A percentile compares a stretch with the other conserved stretches of the same genome.
phyloP scores from a whole-genome alignment of 2,888 invertebrate genomes.

The Dolomedes plantarius region DNA sequence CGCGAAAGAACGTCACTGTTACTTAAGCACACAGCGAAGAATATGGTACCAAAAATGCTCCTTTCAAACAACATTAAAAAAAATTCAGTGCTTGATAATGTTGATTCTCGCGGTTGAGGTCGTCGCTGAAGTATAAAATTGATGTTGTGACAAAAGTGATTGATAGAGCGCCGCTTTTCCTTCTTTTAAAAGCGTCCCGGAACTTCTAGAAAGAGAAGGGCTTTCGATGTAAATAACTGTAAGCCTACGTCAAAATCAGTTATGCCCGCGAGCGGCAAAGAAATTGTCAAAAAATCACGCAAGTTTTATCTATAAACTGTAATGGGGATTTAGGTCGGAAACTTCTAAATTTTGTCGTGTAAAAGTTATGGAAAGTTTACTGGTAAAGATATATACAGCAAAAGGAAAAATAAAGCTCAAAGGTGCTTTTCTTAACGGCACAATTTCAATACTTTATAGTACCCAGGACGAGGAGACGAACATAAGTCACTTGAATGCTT shows the following conservation, averaged over 20 bases:
- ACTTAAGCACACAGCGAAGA: not conserved
- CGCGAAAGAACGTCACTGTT: slow-evolving; percentile 3
- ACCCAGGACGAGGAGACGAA: not conserved
- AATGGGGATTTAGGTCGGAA: slow-evolving; percentile 66
- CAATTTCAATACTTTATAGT: slow-evolving; percentile 45
- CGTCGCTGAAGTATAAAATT: slow-evolving; percentile 59
- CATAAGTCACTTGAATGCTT: not conserved
- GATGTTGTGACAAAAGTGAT: slow-evolving; percentile 71
- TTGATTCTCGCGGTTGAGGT: slow-evolving; percentile 62
- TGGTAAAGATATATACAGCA: slow-evolving; percentile 44
- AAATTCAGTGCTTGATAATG: slow-evolving; percentile 44
- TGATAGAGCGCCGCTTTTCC: slow-evolving; percentile 51
- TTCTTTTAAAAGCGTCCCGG: slow-evolving; percentile 27
- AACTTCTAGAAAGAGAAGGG: slow-evolving; percentile 32
- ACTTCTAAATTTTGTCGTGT: slow-evolving; percentile 58
- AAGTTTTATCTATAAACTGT: slow-evolving; percentile 65
- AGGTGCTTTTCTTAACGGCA: slow-evolving; percentile 47
- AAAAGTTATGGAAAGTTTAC: slow-evolving; percentile 59
- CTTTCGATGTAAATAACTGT: slow-evolving; percentile 63
- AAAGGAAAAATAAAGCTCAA: slow-evolving; percentile 41
- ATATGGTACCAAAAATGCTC: slow-evolving; percentile 17
- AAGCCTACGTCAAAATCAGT: slow-evolving; percentile 61
- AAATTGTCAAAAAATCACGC: slow-evolving; percentile 64
- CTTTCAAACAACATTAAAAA: slow-evolving; percentile 34
- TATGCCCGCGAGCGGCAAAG: slow-evolving; percentile 47